A percentile compares a stretch with the other conserved stretches of the same genome.
Conservation (phyloP, 2,888 invertebrate genomes). For the Cecidostiba fungosa region DNA sequence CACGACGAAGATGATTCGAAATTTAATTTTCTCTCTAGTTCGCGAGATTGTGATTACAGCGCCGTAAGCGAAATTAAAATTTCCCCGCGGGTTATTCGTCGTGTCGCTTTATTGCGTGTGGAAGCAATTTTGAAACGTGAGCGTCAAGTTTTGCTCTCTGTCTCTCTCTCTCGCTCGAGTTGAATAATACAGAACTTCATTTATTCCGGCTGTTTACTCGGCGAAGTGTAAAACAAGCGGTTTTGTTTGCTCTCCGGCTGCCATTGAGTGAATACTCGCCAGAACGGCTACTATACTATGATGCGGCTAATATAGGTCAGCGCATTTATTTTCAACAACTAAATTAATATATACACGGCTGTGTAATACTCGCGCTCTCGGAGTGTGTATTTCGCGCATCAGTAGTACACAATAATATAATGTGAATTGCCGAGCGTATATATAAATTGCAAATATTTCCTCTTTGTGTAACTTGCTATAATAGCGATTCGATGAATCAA, state of each 20-base stretch:
- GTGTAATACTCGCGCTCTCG: background rate
- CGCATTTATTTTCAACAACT: background rate
- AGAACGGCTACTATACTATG: background rate
- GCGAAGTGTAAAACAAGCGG: slow-evolving; percentile 15
- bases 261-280: background rate
- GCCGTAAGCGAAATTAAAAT: background rate
- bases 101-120: background rate
- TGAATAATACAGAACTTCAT: slow-evolving; percentile 17
- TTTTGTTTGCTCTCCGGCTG: background rate
- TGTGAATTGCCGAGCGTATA: too few relatives aligned
- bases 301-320: slow-evolving; percentile 7
- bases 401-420: too few relatives aligned
- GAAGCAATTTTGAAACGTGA: background rate
- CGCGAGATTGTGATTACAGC: background rate
- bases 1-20: background rate
- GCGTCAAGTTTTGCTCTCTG: background rate
- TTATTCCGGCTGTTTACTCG: background rate
- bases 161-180: background rate
- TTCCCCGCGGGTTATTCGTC: background rate
- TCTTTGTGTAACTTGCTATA: too few relatives aligned
- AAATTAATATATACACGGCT: background rate
- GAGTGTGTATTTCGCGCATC: background rate
- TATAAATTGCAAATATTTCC: too few relatives aligned
- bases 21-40: background rate
- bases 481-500: too few relatives aligned